Evolutionary conservation across 2,888 invertebrate species (phyloP).

Genomic region (Macrosoma leucophasiata): DNA sequence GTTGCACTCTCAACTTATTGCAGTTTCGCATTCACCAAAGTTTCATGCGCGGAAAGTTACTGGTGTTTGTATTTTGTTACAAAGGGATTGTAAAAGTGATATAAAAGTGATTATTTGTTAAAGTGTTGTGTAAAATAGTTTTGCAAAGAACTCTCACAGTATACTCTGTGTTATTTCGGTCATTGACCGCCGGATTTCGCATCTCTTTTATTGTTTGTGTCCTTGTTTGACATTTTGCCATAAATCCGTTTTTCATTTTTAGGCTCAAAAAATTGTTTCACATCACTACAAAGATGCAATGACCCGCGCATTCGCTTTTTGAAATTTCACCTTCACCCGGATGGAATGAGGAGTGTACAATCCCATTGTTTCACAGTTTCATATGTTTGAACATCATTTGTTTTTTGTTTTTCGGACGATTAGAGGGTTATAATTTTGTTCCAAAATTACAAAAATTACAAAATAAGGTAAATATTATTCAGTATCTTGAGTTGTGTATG

Average conservation of each 20-base stretch:
- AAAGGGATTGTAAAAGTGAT: slow-evolving; percentile 56
- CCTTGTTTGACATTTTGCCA: slow-evolving; percentile 49
- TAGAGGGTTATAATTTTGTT: slow-evolving; percentile 71
- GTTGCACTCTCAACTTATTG: slow-evolving; percentile 76
- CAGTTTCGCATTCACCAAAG: slow-evolving; percentile 72
- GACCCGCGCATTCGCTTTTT: slow-evolving; percentile 69
- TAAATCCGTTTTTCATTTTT: slow-evolving; percentile 61
- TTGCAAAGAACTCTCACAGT: slow-evolving; percentile 59
- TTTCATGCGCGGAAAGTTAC: slow-evolving; percentile 71
- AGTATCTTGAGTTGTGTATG: slow-evolving; percentile 21
- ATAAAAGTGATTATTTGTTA: slow-evolving; percentile 54
- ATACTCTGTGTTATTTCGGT: slow-evolving; percentile 73
- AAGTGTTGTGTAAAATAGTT: slow-evolving; percentile 63
- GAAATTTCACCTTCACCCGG: slow-evolving; percentile 66
- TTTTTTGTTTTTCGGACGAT: slow-evolving; percentile 76
- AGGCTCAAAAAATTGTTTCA: slow-evolving; percentile 54
- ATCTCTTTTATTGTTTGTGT: slow-evolving; percentile 59
- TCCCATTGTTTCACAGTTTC: slow-evolving; percentile 74
- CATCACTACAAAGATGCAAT: slow-evolving; percentile 66
- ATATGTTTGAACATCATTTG: slow-evolving; percentile 75
- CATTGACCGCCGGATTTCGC: slow-evolving; percentile 74
- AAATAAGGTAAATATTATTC: slow-evolving; percentile 70
- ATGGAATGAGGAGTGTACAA: slow-evolving; percentile 74
- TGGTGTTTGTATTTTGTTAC: slow-evolving; percentile 50
- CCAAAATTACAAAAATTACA: slow-evolving; percentile 75